Evolutionary conservation across 2,113 vertebrate species (phyloP), one percentile per base, ranked within the genome.

Genomic region (Helogale parvula): DNA sequence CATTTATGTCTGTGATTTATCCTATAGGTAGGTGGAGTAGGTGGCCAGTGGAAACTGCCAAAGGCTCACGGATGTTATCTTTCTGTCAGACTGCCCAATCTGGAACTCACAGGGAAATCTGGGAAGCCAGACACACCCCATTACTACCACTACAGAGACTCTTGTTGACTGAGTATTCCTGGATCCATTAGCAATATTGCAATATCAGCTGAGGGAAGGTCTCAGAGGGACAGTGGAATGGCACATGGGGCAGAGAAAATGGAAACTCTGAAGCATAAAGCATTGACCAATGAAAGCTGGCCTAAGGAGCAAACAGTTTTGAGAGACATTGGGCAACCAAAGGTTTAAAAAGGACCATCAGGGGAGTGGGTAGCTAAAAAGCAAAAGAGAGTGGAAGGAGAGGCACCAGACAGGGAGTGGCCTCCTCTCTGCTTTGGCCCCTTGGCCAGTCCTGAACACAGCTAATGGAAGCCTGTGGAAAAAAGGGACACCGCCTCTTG

Each of bases 11-110:
- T 96, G 19, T 72, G 50, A 94, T 81, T 85, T 95, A 69, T 47
- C 35, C 68, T 74, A 16, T 7, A 21, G 17, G 35, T 83, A 88
- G 83, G 68, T 83, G 47, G 87, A 92, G 79, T 65, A 79, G 72
- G 77, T 95, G 88, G 57, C 81, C 66, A 91, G 63, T 57, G 52
- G 74, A 92, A 89, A 89, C 14, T 86, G 92, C 68, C 92, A 93
- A 52, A 96, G n/a, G 17, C 35, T 93, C 80, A n/a, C 27, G 57
- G 80, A 84, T 84, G 38, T 91, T 96, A 86, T 63, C 66, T 65
- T 79, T 33, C 71, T 77, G n/a, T 90, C 47, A 79, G 71, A 90
- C 76, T 60, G 23, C 29, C 71, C 60, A 88, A 29, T 88, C 50
- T 54, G 41, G 47, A 95, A 90, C 38, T 71, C 66, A 63, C 63